Conservation (phyloP, 2,113 vertebrate genomes). For the Tragelaphus buxtoni region DNA sequence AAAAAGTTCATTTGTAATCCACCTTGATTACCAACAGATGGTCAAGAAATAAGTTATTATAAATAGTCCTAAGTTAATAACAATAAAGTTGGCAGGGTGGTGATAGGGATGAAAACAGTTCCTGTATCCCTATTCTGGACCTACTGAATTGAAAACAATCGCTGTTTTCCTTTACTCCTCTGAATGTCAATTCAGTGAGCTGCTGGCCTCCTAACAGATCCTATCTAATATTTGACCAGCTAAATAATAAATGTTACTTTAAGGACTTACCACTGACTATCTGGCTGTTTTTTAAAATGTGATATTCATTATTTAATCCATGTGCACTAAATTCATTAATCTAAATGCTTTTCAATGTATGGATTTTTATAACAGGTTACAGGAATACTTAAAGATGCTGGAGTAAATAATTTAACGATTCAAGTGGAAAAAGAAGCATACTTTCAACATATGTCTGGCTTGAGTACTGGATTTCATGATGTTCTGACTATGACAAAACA, state of each 20-base stretch:
- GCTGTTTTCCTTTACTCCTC: neutral
- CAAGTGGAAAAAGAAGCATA: constrained; percentile 99
- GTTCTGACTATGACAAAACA: constrained; percentile 96
- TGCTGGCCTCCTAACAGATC: neutral
- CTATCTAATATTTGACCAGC: neutral
- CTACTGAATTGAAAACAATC: neutral
- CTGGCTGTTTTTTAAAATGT: neutral
- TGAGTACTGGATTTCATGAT: constrained; percentile 96
- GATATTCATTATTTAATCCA: neutral
- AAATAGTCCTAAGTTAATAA: neutral
- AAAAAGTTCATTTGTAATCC: neutral
- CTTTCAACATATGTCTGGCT: constrained; percentile 98
- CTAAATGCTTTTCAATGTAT: constrained; percentile 36
- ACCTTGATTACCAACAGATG: neutral
- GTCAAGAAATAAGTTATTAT: neutral
- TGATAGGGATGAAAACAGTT: neutral
- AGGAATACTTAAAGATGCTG: constrained; percentile 92
- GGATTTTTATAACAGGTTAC: constrained; percentile 86
- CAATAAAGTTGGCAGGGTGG: neutral
- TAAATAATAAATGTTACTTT: constrained; percentile 40
- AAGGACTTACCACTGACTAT: neutral
- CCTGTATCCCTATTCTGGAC: neutral
- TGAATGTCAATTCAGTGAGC: neutral
- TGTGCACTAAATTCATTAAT: neutral
- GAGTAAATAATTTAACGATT: constrained; percentile 95